A percentile compares a stretch with the other conserved stretches of the same genome.
phyloP scores from a whole-genome alignment of 2,888 invertebrate genomes.

The Ornithoptera alexandrae region DNA sequence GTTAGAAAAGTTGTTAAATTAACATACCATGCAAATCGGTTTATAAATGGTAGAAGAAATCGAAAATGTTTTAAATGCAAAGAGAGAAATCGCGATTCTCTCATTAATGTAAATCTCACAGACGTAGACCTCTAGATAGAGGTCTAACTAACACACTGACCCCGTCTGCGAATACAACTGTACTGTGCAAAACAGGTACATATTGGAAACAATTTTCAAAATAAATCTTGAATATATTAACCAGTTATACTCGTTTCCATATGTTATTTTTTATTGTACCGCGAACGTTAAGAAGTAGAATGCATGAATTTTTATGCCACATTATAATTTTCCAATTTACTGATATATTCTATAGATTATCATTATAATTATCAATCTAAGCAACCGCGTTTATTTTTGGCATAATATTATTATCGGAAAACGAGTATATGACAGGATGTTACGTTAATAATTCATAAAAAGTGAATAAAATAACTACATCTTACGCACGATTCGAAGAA shows the following conservation, averaged over 20 bases:
- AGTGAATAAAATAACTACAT: constrained; percentile 36
- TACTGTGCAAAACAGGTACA: constrained; percentile 33
- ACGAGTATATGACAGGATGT: constrained; percentile 10
- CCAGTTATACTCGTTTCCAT: not conserved
- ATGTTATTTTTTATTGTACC: not conserved
- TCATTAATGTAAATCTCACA: constrained; percentile 68
- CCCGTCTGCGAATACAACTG: constrained; percentile 52
- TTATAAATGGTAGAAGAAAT: constrained; percentile 52
- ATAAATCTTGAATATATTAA: constrained; percentile 20
- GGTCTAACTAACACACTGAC: constrained; percentile 73
- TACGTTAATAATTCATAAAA: not conserved
- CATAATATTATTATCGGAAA: too few species aligned
- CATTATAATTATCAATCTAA: constrained; percentile 13
- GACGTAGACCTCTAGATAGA: constrained; percentile 46
- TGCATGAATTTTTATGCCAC: not conserved
- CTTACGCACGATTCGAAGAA: constrained; percentile 45
- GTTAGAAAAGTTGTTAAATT: not conserved
- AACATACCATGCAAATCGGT: constrained; percentile 42
- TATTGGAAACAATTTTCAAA: constrained; percentile 27
- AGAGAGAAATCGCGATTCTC: constrained; percentile 67
- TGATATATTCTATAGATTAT: not conserved
- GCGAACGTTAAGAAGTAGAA: not conserved
- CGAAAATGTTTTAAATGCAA: constrained; percentile 50
- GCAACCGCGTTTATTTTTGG: constrained; percentile 34
- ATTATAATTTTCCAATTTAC: not conserved